Conservation (phyloP, 2,888 invertebrate genomes). For the Eustalomyia histrio region DNA sequence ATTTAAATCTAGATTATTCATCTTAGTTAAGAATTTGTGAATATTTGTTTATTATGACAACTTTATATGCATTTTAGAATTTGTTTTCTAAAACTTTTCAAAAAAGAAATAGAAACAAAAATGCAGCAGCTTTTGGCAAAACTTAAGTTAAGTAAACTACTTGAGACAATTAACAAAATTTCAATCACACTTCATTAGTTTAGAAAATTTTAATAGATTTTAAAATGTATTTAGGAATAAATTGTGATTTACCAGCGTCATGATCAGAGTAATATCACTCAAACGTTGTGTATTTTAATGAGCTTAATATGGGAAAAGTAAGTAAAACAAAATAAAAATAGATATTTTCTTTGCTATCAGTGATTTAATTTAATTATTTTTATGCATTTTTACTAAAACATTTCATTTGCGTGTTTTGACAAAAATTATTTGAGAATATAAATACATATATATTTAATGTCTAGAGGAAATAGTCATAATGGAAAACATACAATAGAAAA, state of each 20-base stretch:
- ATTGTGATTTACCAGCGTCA: not conserved
- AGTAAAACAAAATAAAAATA: too few relatives aligned
- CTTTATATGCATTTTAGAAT: conserved; percentile 2
- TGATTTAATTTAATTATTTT: too few relatives aligned
- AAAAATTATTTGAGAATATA: too few relatives aligned
- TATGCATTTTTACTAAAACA: too few relatives aligned
- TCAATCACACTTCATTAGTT: conserved; percentile 75
- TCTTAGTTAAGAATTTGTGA: not conserved
- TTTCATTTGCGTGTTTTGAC: too few relatives aligned
- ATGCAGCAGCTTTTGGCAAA: not conserved
- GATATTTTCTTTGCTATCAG: too few relatives aligned
- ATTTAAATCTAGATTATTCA: not conserved
- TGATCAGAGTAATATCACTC: too few relatives aligned
- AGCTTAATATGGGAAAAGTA: too few relatives aligned
- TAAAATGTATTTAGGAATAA: not conserved
- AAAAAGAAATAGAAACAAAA: conserved; percentile 1
- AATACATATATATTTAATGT: too few relatives aligned
- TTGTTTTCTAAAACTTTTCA: not conserved
- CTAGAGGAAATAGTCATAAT: too few relatives aligned
- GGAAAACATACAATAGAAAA: too few relatives aligned
- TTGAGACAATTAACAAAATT: conserved; percentile 75
- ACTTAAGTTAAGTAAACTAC: conserved; percentile 64
- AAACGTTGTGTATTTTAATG: too few relatives aligned
- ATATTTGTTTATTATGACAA: conserved; percentile 16
- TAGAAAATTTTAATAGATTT: conserved; percentile 67